A percentile compares a stretch with the other conserved stretches of the same genome.
Evolutionary conservation across 2,113 vertebrate species (phyloP).

Genomic region (Prinia subflava): DNA sequence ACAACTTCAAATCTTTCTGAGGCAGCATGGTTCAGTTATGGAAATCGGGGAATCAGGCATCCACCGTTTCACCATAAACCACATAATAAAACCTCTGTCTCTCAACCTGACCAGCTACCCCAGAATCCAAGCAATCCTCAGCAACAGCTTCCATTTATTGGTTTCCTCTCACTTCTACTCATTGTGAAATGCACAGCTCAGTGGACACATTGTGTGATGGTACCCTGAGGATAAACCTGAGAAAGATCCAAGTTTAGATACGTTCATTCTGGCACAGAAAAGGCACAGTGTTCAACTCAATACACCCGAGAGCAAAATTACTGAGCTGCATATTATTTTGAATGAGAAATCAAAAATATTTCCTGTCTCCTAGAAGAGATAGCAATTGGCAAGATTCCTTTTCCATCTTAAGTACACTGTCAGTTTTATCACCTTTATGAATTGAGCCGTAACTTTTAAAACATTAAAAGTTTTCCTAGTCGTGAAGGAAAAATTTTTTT

Average conservation of each 20-base stretch:
- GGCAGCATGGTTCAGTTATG: too few relatives aligned
- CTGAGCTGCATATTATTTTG: neutral
- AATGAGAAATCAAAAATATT: conserved; percentile 32
- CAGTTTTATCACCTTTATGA: conserved; percentile 30
- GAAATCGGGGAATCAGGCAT: neutral
- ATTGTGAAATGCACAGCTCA: neutral
- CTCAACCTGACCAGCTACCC: neutral
- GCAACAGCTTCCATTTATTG: neutral
- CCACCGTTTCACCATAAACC: neutral
- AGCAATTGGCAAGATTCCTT: neutral
- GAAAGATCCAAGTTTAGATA: neutral
- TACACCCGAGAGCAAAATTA: neutral
- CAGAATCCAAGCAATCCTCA: neutral
- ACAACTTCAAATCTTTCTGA: neutral
- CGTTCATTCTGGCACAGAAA: neutral
- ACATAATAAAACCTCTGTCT: neutral
- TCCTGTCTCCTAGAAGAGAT: neutral
- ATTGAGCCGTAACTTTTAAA: neutral
- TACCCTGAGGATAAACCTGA: neutral
- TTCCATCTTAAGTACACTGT: neutral
- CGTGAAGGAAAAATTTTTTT: neutral
- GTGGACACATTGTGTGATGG: neutral
- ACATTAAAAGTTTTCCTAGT: neutral
- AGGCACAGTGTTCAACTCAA: neutral
- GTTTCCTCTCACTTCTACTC: neutral